phyloP scores from a whole-genome alignment of 1,140 invertebrate species.

The Zophobas morio region DNA sequence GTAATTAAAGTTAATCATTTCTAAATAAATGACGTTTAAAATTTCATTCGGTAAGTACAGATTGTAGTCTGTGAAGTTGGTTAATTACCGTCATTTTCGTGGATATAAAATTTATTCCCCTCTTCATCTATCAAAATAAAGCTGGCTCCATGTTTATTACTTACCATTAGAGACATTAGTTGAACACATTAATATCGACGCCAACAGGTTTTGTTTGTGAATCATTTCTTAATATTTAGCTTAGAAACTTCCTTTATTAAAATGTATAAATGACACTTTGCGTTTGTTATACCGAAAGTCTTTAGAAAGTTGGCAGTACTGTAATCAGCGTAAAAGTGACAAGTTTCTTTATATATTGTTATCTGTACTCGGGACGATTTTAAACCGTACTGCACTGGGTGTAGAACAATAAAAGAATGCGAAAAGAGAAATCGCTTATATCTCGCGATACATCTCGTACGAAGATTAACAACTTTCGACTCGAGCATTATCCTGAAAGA shows the following conservation, averaged over 20 bases:
- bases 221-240: too few relatives aligned
- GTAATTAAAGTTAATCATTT: too few relatives aligned
- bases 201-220: too few relatives aligned
- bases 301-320: too few relatives aligned
- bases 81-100: background rate
- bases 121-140: background rate
- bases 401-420: conserved; percentile 24
- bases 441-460: conserved; percentile 19
- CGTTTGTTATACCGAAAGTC: too few relatives aligned
- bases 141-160: background rate
- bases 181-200: background rate
- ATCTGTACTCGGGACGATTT: conserved; percentile 25
- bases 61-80: background rate
- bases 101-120: background rate
- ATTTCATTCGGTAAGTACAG: too few relatives aligned
- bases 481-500: conserved; percentile 22
- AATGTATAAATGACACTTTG: too few relatives aligned
- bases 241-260: too few relatives aligned
- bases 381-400: conserved; percentile 17
- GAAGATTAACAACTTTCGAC: conserved; percentile 32
- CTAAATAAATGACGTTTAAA: too few relatives aligned
- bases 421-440: conserved; percentile 39
- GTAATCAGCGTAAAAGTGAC: too few relatives aligned
- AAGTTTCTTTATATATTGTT: background rate
- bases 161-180: background rate